A percentile compares a stretch with the other conserved stretches of the same genome.
phyloP scores from a whole-genome alignment of 2,888 invertebrate genomes.

The Rapana venosa region DNA sequence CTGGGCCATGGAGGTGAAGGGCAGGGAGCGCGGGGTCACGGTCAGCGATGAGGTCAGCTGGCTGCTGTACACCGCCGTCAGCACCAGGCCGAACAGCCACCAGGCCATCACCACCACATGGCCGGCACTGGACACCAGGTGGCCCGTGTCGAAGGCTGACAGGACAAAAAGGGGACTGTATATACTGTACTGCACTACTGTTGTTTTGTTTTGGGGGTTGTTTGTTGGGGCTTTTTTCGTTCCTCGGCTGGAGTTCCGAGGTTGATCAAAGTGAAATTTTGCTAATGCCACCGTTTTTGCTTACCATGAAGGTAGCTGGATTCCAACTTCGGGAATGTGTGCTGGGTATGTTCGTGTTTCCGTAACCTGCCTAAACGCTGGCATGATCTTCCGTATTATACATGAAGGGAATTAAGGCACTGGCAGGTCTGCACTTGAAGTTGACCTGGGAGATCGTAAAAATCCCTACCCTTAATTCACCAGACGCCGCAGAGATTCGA shows the following conservation, averaged over 20 bases:
- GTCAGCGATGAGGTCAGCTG: conserved; percentile 27
- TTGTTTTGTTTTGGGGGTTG: background rate
- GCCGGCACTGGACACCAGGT: background rate
- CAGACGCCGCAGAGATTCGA: too few relatives aligned
- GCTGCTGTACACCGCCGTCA: conserved; percentile 32
- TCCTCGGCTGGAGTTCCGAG: background rate
- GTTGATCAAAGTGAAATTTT: too few relatives aligned
- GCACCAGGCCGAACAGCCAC: conserved; percentile 1
- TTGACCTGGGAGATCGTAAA: too few relatives aligned
- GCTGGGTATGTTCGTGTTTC: too few relatives aligned
- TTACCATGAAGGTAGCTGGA: too few relatives aligned
- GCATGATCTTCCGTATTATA: too few relatives aligned
- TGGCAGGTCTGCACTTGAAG: too few relatives aligned
- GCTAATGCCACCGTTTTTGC: too few relatives aligned
- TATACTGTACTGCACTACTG: background rate
- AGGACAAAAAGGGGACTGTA: background rate
- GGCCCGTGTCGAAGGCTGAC: background rate
- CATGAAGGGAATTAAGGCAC: too few relatives aligned
- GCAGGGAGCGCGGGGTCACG: background rate
- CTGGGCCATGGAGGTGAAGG: conserved; percentile 22
- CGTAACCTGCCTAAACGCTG: too few relatives aligned
- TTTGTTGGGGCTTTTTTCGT: background rate
- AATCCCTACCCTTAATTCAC: too few relatives aligned
- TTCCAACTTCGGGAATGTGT: too few relatives aligned
- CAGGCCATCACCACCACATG: conserved; percentile 12